Conservation (phyloP, 2,113 vertebrate species). For the Oplegnathus fasciatus region DNA sequence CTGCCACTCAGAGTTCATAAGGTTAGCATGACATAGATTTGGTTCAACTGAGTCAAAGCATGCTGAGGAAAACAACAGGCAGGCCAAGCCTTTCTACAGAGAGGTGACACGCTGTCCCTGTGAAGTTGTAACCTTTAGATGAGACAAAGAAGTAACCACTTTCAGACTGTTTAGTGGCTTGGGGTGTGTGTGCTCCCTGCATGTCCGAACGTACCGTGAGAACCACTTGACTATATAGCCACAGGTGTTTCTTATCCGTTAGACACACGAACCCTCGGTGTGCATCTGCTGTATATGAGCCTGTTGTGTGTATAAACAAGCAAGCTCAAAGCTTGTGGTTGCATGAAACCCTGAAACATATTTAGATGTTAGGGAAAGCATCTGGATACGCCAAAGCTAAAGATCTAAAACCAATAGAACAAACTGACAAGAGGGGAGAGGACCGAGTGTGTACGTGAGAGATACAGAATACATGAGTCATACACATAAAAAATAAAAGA, state of each 20-base stretch:
- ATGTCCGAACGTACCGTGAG: conserved; percentile 27
- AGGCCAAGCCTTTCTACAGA: not conserved
- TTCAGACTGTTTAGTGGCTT: not conserved
- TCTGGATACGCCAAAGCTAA: conserved; percentile 41
- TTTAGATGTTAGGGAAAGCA: conserved; percentile 58
- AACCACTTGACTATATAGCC: conserved; percentile 26
- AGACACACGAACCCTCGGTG: conserved; percentile 39
- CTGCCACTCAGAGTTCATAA: conserved; percentile 8
- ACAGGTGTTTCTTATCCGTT: conserved; percentile 66
- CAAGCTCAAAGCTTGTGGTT: conserved; percentile 15
- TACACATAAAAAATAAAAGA: not conserved
- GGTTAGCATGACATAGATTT: not conserved
- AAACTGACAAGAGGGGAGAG: not conserved
- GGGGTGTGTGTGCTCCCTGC: not conserved
- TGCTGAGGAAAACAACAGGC: not conserved
- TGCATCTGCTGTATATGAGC: conserved; percentile 49
- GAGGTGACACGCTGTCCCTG: not conserved
- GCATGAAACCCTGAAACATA: conserved; percentile 33
- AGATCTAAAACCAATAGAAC: conserved; percentile 18
- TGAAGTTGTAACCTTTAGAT: not conserved
- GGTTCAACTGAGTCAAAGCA: not conserved
- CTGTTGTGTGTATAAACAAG: conserved; percentile 53
- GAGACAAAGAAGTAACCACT: conserved; percentile 2
- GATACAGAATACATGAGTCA: not conserved
- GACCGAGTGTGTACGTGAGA: conserved; percentile 1